Evolutionary conservation across 2,113 vertebrate species (phyloP), one percentile per base, ranked within the genome.

Genomic region (Hyperopisus bebe): DNA sequence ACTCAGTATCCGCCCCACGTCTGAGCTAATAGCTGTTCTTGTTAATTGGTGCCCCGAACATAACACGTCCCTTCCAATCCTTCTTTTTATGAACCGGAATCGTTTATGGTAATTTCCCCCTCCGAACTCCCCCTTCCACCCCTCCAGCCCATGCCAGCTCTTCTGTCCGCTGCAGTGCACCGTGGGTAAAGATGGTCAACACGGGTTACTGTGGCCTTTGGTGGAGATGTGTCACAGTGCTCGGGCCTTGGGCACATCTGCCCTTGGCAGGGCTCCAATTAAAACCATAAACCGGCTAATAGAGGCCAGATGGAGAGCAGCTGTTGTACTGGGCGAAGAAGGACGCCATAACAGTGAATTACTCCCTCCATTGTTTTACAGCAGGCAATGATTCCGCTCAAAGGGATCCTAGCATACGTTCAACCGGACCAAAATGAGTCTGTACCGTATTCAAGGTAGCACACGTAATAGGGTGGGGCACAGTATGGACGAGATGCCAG

Each of bases 1-100:
- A 66, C 35, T 74, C 39, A 53, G 55, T 47, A 74, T 53, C 85
- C 24, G 15, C 21, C 58, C 86, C 47, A 53, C 31, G 47, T 70
- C 84, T 87, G 85, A 35, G 31, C 89, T 80, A 90, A 90, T 87
- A 90, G 89, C 89, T 77, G 87, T 74, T 87, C 31, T 87, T 87
- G 89, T 86, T 89, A 90, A 90, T 86, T 90, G 89, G 84, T 58
- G 44, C 62, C 47, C 89, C 21, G 42, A 87, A 77, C 47, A 47
- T 77, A 47, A 48, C 19, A 27, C 8, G 24, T 84, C 39, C 85
- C 70, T 21, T 8, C n/a, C 47, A 77, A 47, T 86, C 58, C 66
- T 66, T 53, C 27, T 24, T 86, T 80, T 90, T 66, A 21, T 46
- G 35, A 50, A 90, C 17, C 3, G 62, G 62, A 87, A 90, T 48